Evolutionary conservation across 92 coral and sea anemone species (phyloP).

Genomic region (Metridium senile): DNA sequence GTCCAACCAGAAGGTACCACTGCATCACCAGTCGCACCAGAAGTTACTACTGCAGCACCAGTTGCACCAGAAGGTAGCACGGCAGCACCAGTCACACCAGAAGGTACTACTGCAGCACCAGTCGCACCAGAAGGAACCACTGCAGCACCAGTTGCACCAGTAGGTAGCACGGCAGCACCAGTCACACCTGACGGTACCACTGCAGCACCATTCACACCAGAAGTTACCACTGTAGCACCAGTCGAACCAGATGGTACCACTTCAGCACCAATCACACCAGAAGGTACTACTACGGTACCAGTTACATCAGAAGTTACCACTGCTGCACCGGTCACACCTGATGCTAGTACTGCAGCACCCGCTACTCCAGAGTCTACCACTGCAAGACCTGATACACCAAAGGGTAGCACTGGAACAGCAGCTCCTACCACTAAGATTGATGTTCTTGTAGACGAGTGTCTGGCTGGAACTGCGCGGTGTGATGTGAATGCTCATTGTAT

Average conservation of each 20-base stretch:
- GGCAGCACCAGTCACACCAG: no score
- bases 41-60: no score
- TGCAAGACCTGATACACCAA: neutral
- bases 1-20: no score
- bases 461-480: conserved; percentile 46
- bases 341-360: conserved; percentile 12
- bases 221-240: conserved; percentile 10
- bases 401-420: neutral
- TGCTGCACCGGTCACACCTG: neutral
- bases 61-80: no score
- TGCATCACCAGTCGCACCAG: no score
- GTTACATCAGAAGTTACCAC: neutral
- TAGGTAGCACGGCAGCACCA: conserved; percentile 24
- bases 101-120: no score
- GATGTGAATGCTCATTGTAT: conserved; percentile 61
- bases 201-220: neutral
- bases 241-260: neutral
- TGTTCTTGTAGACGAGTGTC: conserved; percentile 50
- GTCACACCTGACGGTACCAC: neutral
- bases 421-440: neutral
- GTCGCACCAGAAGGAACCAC: no score
- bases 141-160: no score
- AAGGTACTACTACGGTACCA: neutral
- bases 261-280: neutral
- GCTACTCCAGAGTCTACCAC: neutral